These are phyloP conservation scores for Trachemys scripta DNA, from an alignment of 2,113 vertebrate species.

Conservation along the genomic window DNA sequence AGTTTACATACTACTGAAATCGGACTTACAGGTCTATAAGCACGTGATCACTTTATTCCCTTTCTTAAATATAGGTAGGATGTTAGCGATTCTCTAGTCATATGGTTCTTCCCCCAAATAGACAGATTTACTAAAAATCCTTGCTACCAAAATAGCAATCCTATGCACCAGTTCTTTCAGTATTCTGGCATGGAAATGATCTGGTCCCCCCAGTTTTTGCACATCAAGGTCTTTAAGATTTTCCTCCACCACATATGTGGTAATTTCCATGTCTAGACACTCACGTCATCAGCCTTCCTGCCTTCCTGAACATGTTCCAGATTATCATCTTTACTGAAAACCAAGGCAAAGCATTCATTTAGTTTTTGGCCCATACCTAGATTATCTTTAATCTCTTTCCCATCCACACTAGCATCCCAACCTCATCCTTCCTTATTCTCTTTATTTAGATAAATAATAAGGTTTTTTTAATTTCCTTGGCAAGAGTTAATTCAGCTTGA, in stretches of 20 bases:
- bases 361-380: not conserved
- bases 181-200: not conserved
- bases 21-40: not conserved
- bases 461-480: not conserved
- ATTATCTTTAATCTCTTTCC: not conserved
- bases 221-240: not conserved
- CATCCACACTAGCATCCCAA: not conserved
- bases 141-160: not conserved
- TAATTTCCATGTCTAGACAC: not conserved
- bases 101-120: not conserved
- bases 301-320: not conserved
- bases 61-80: not conserved
- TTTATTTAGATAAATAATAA: not conserved
- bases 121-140: not conserved
- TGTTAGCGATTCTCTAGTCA: not conserved
- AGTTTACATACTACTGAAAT: rapidly evolving
- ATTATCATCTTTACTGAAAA: not conserved
- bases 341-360: not conserved
- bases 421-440: not conserved
- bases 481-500: not conserved
- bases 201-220: not conserved
- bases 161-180: not conserved
- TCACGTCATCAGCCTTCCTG: not conserved
- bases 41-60: not conserved
- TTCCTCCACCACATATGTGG: not conserved